Evolutionary conservation across 1,140 invertebrate species (phyloP), one percentile per base, ranked within the genome.

Genomic region (Sitobion miscanthi): DNA sequence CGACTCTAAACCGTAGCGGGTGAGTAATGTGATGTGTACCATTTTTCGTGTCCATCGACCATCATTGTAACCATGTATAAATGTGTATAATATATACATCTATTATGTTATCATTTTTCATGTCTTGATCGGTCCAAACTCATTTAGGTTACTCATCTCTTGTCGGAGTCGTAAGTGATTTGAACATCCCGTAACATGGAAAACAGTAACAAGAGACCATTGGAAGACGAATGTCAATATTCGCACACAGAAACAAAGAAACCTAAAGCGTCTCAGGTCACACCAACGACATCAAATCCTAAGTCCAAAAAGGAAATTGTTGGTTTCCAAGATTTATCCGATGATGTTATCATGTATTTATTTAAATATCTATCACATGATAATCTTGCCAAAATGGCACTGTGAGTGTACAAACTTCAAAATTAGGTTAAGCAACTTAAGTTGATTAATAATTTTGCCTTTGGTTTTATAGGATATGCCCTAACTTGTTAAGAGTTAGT

Each of bases 331-430:
- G 54, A 57, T 93, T n/a, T 93, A 38, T 93, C 49, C 25, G 91
- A 93, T 23, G 91, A 93, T 21, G 49, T 93, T 30, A 54, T 93
- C 14, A 86, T 93, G 52, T 83, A 93, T 52, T 86, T 93, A 57
- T 93, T 86, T 23, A 86, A 93, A 38, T 93, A 54, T 54, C 35
- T 93, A 5, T 30, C 91, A 8, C 49, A 93, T 25, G 35, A 85
- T 42, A 57, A 86, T 86, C 91, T 93, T 42, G 91, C 91, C 11
- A 93, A 86, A 25, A 93, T 93, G 91, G 23, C 91, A n/a, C 17
- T 38, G 91, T 93, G 54, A 93, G 91, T 45, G 11, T 89, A 38
- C 11, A 47, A 47, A n/a, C 2, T 45, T 77, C 7, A 45, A 83
- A 42, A 45, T 45, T 85, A 85, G 17, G 17, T 85, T 90, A 21